Base-by-base conservation (phyloP, 2,113 vertebrate genomes). In the Atlantisia rogersi region DNA sequence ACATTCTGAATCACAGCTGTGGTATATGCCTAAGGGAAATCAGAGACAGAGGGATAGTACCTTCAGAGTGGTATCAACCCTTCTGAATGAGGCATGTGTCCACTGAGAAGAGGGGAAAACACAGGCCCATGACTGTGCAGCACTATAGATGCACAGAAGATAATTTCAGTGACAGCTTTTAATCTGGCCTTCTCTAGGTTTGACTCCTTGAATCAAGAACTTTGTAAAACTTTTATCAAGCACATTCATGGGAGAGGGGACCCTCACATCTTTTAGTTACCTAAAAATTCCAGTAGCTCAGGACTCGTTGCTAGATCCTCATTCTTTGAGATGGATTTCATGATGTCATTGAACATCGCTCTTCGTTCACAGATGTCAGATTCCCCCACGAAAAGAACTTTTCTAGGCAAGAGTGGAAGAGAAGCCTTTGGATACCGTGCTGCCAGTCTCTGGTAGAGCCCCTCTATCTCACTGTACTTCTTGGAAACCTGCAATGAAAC, bases 391-490 rank as follows among this genome's bases (percentile, higher is more conserved):
- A 99, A 99, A 68, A 99, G 95, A 55, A 98, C 97, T 96, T 99
- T 99, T 64, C 98, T 97, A 37, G 99, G 99, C 84, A 99, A 97
- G 0, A 97, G 95, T 5, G 98, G 98, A 58, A 99, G 96, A 78
- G 95, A 86, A 77, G 94, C 73, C 7, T 67, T 82, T 8, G 98
- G 97, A 26, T 98, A 98, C 9, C 73, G 96, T 12, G 95, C 88
- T 5, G 68, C 68, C 86, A 99, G 96, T 35, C 93, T 98, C 86
- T 98, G 97, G 97, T 98, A 98, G 48, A 99, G 97, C 77, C 98
- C 98, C 63, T 99, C 98, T 2, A 99, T 98, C 91, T 99, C 98
- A 0, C 99, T 99, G 98, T 98, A 99, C 94, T 98, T 99, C 90
- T 98, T 99, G 77, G 98, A 99, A 79, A 99, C 98, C 99, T 99